These are phyloP conservation scores for Portunus trituberculatus DNA, from an alignment of 1,140 invertebrate species.

Conservation along the genomic window DNA sequence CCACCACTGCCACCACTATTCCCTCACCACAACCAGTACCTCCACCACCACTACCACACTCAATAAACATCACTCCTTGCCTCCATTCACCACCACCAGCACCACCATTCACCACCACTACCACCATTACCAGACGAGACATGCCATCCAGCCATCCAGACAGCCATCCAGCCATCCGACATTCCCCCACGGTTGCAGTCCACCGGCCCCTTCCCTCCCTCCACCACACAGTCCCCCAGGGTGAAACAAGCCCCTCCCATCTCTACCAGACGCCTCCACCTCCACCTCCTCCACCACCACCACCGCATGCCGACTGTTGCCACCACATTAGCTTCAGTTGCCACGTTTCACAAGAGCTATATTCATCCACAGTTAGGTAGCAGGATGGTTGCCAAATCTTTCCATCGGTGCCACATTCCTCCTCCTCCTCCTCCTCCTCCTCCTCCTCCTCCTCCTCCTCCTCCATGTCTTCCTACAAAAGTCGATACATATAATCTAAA, in stretches of 20 bases:
- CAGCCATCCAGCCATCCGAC: background rate
- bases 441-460: background rate
- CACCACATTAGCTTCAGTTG: background rate
- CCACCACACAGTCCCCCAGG: background rate
- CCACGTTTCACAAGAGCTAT: background rate
- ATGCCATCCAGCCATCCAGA: background rate
- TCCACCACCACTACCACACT: too few relatives aligned
- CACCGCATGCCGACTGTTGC: background rate
- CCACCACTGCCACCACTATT: too few relatives aligned
- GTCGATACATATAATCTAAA: too few relatives aligned
- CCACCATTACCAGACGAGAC: background rate
- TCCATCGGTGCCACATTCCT: background rate
- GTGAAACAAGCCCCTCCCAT: constrained; percentile 15
- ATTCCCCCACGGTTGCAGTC: background rate
- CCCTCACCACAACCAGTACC: too few relatives aligned
- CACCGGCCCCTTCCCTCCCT: background rate
- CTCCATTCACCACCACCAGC: background rate
- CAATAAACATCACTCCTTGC: too few relatives aligned
- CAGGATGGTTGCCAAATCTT: background rate
- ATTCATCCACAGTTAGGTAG: background rate
- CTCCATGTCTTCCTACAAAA: too few relatives aligned
- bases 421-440: too few relatives aligned
- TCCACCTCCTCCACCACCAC: background rate
- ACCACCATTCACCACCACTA: background rate
- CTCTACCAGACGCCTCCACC: constrained; percentile 2